Percentiles rank a stretch among this genome's conserved stretches.
Evolutionary conservation across 2,888 invertebrate species (phyloP).

Genomic region (Endotricha flammealis): DNA sequence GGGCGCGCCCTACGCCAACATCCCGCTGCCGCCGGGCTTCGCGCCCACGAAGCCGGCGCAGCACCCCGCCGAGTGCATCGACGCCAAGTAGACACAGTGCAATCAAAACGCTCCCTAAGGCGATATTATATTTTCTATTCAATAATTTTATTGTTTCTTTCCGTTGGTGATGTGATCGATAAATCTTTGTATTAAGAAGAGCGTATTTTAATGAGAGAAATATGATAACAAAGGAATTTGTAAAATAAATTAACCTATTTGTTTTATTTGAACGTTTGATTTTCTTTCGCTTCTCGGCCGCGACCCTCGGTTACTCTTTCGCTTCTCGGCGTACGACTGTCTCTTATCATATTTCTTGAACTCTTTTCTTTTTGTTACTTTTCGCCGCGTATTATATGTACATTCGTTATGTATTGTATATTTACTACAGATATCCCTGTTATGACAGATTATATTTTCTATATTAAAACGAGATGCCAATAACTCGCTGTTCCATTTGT

Average conservation of each 20-base stretch:
- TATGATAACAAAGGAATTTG: conserved; percentile 78
- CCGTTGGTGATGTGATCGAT: conserved; percentile 70
- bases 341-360: conserved; percentile 58
- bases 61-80: conserved; percentile 71
- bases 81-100: conserved; percentile 64
- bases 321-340: conserved; percentile 27
- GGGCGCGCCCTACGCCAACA: conserved; percentile 36
- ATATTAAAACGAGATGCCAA: conserved; percentile 70
- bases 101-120: conserved; percentile 27
- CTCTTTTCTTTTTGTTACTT: conserved; percentile 33
- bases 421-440: conserved; percentile 61
- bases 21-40: conserved; percentile 71
- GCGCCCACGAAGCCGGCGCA: conserved; percentile 56
- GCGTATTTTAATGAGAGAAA: conserved; percentile 77
- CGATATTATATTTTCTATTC: conserved; percentile 52
- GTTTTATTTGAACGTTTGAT: conserved; percentile 67
- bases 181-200: conserved; percentile 77
- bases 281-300: conserved; percentile 44
- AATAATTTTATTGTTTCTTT: conserved; percentile 47
- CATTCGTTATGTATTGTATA: conserved; percentile 60
- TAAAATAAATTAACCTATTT: conserved; percentile 77
- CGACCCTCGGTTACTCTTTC: no score
- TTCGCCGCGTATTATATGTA: conserved; percentile 47
- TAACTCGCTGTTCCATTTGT: conserved; percentile 64
- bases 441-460: conserved; percentile 69